These are phyloP conservation scores for Papilio gigon DNA, from an alignment of 2,888 invertebrate genomes.

Conservation along the genomic window DNA sequence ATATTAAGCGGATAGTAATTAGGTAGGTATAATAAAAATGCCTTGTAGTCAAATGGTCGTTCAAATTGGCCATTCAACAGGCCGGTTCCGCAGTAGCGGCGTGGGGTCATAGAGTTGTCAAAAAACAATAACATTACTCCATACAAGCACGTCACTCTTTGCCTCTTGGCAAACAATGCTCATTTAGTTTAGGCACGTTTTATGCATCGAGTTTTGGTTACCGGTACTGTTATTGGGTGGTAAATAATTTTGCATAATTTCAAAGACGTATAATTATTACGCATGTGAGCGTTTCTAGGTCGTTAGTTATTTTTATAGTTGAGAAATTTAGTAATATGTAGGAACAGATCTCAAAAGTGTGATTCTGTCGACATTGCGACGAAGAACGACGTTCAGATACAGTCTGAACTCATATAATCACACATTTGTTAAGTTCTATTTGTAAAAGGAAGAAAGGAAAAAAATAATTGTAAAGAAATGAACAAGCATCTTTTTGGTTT, in stretches of 20 bases:
- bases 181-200: conserved; percentile 35
- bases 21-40: background rate
- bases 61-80: conserved; percentile 7
- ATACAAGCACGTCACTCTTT: conserved; percentile 12
- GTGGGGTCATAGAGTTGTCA: conserved; percentile 17
- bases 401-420: background rate
- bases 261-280: conserved; percentile 17
- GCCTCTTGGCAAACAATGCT: conserved; percentile 10
- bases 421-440: background rate
- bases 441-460: background rate
- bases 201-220: conserved; percentile 20
- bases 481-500: no score
- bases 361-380: background rate
- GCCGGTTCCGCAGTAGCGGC: conserved; percentile 12
- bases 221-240: conserved; percentile 31
- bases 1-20: background rate
- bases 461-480: background rate
- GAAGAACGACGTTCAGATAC: background rate
- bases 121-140: conserved; percentile 26
- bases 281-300: conserved; percentile 11
- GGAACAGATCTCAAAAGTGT: background rate
- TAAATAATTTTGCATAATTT: conserved; percentile 34
- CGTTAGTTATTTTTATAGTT: conserved; percentile 5
- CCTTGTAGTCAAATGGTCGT: background rate
- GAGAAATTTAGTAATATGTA: background rate